Evolutionary conservation across 2,113 vertebrate species (phyloP), one percentile per base, ranked within the genome.

Genomic region (Rhea pennata): DNA sequence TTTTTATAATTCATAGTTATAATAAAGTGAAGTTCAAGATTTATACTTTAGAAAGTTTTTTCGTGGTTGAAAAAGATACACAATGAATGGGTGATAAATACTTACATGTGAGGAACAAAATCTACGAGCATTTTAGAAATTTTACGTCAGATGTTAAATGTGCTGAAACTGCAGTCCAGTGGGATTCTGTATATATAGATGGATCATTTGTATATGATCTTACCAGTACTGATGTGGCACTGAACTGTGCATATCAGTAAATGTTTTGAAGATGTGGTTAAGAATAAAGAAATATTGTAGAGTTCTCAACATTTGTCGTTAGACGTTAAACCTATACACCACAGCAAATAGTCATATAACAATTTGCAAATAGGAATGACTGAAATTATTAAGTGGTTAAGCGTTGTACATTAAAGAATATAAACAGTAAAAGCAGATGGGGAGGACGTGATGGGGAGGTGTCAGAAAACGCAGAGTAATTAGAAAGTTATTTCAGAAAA

Each of bases 301-400:
- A 56, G 2, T 81, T 74, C 39, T 91, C 50, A 59, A 1, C 8
- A 9, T 80, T 67, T 76, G 19, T 87, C 12, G 4, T 24, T 39
- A 44, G 79, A 67, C 64, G 59, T 71, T 39, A 87, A 88, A 86
- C 2, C 36, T 89, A 4, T 80, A 50, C 8, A 50, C 36, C 15
- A 15, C 5, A 14, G 15, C 19, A 84, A 91, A 58, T 3, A 80
- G 16, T 67, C 70, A 31, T 39, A 33, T 46, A 79, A 10, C 22
- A 83, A 27, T 91, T 96, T 90, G 26, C 23, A 94, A 91, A 72
- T 8, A 15, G 5, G 54, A 95, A 89, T 46, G 10, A 54, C 39
- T 94, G 44, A 75, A 50, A 67, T 92, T 83, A 84, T 21, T 40
- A n/a, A 96, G 81, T 93, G 8, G 33, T 94, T 84, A 97, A 93